Evolutionary conservation across 2,888 invertebrate species (phyloP).

Genomic region (Chalcosyrphus nemorum): DNA sequence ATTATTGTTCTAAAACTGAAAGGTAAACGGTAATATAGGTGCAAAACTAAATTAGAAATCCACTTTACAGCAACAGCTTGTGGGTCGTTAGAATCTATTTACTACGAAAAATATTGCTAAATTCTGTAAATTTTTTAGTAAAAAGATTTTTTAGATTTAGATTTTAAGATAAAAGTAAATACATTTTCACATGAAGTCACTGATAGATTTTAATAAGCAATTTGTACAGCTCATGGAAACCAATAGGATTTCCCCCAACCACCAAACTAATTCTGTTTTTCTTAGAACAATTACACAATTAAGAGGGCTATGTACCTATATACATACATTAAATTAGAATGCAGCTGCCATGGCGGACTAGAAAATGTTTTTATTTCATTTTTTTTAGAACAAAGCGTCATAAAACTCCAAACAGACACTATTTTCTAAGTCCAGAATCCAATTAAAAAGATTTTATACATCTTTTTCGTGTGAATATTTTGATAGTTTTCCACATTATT

Average conservation of each 20-base stretch:
- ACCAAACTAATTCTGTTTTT: neutral
- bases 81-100: no score
- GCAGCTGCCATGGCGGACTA: neutral
- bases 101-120: no score
- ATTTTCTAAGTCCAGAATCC: neutral
- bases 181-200: no score
- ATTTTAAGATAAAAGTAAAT: no score
- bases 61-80: no score
- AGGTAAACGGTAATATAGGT: no score
- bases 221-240: neutral
- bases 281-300: conserved; percentile 2
- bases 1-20: no score
- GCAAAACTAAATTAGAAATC: no score
- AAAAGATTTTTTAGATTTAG: no score
- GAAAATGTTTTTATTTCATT: neutral
- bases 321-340: neutral
- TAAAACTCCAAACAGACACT: neutral
- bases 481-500: neutral
- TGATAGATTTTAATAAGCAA: neutral
- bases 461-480: neutral
- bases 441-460: neutral
- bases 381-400: neutral
- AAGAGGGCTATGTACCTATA: neutral
- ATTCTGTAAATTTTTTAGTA: no score
- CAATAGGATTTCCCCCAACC: neutral